Percentiles rank a stretch among this genome's conserved stretches.
Conservation (phyloP, 2,113 vertebrate genomes). For the Larimichthys polyactis region DNA sequence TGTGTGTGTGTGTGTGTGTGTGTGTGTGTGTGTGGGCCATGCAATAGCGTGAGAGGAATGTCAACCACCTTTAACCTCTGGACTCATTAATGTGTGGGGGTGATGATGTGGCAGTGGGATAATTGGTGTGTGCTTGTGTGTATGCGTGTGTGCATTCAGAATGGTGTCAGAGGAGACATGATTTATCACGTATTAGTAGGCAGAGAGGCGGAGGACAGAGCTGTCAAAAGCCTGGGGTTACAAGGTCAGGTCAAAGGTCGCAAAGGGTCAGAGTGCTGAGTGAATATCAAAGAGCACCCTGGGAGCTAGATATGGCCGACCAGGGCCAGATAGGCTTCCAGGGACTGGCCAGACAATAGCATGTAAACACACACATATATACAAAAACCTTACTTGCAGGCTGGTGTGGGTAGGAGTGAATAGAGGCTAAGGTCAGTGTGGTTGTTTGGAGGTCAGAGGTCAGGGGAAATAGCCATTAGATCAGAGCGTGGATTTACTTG, state of each 20-base stretch:
- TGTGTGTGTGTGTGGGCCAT: conserved; percentile 33
- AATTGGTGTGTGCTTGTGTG: conserved; percentile 42
- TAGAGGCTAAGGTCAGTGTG: conserved; percentile 71
- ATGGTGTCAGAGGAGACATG: conserved; percentile 75
- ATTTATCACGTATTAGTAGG: conserved; percentile 88
- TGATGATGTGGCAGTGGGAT: conserved; percentile 67
- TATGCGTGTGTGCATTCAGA: conserved; percentile 24
- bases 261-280: conserved; percentile 78
- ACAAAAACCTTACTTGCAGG: conserved; percentile 32
- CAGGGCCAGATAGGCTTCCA: conserved; percentile 79
- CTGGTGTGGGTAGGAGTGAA: conserved; percentile 48
- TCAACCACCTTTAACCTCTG: conserved; percentile 77
- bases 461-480: conserved; percentile 66
- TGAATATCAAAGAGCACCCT: conserved; percentile 82
- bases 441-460: conserved; percentile 70
- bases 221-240: conserved; percentile 70
- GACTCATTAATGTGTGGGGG: conserved; percentile 71
- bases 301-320: conserved; percentile 80
- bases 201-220: conserved; percentile 57
- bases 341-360: conserved; percentile 76
- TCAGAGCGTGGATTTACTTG: conserved; percentile 57
- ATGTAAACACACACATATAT: conserved; percentile 53
- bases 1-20: conserved; percentile 1
- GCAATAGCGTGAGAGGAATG: conserved; percentile 64
- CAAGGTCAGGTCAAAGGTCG: conserved; percentile 76